These are phyloP conservation scores for Drosophila neonasuta DNA, from an alignment of 2,888 invertebrate species.

Conservation along the genomic window DNA sequence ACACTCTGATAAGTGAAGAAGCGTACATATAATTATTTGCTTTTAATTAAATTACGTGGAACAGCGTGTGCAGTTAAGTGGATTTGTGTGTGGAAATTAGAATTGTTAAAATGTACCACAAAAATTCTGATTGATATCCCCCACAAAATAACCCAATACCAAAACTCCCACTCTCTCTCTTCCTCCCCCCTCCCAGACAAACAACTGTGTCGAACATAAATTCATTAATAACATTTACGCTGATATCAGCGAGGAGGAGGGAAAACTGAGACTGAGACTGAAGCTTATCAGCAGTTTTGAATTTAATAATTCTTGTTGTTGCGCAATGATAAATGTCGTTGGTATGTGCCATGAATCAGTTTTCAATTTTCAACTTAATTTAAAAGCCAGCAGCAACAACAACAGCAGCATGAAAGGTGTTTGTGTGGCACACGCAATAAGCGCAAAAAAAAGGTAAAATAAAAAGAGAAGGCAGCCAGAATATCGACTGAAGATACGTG, in stretches of 20 bases:
- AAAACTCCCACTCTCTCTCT: not conserved
- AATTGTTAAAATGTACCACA: conserved; percentile 67
- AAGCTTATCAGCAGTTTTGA: conserved; percentile 50
- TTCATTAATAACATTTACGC: conserved; percentile 55
- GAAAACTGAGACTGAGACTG: no score
- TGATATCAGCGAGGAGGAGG: conserved; percentile 2
- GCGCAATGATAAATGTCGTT: conserved; percentile 52
- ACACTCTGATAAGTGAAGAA: conserved; percentile 28
- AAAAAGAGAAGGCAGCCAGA: conserved; percentile 16
- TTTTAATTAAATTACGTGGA: conserved; percentile 69
- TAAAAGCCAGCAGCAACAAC: conserved; percentile 1
- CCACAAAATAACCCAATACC: not conserved
- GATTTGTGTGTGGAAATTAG: conserved; percentile 66
- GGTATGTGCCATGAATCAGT: conserved; percentile 55
- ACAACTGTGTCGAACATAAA: conserved; percentile 54
- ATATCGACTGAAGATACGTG: conserved; percentile 67
- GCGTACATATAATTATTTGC: conserved; percentile 60
- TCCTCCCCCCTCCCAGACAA: not conserved
- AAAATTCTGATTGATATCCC: conserved; percentile 35
- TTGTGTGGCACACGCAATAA: conserved; percentile 18
- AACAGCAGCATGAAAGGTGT: not conserved
- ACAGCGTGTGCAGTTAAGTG: conserved; percentile 45
- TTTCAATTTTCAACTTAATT: conserved; percentile 30
- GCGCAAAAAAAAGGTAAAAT: not conserved
- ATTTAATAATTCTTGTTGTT: conserved; percentile 43